Evolutionary conservation across 1,140 invertebrate genomes (phyloP).

Genomic region (Penaeus chinensis): DNA sequence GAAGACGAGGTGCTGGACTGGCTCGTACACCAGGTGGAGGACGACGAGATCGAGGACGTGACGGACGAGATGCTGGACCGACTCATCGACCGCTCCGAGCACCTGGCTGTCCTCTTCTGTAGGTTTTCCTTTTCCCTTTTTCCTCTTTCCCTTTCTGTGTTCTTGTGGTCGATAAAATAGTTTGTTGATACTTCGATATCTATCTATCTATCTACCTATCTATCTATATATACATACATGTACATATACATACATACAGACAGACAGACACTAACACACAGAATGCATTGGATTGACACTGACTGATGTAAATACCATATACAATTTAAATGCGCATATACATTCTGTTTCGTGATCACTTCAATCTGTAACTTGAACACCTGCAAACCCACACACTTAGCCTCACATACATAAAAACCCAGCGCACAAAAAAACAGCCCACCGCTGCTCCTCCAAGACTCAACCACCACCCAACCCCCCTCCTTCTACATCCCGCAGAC

Average conservation of each 20-base stretch:
- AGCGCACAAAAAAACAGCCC: too few species aligned
- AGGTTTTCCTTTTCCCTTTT: slow-evolving; percentile 68
- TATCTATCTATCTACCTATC: not conserved
- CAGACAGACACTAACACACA: not conserved
- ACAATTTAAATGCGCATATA: too few species aligned
- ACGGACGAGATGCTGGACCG: slow-evolving; percentile 93
- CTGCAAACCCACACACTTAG: too few species aligned
- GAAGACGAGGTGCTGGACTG: slow-evolving; percentile 92
- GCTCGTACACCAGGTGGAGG: slow-evolving; percentile 85
- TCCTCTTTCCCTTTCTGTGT: not conserved
- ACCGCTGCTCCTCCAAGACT: too few species aligned
- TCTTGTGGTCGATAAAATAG: too few species aligned
- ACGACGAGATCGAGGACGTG: slow-evolving; percentile 95
- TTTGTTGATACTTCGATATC: not conserved
- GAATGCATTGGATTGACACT: too few species aligned
- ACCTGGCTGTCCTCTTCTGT: slow-evolving; percentile 92
- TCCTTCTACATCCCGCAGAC: slow-evolving; percentile 73
- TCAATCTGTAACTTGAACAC: too few species aligned
- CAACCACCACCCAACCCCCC: too few species aligned
- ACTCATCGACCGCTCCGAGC: slow-evolving; percentile 88
- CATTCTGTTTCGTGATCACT: too few species aligned
- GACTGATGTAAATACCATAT: too few species aligned
- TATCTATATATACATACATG: not conserved
- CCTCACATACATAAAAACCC: too few species aligned
- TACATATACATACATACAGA: not conserved